These are phyloP conservation scores for Phymanthus crucifer DNA, from an alignment of 92 coral and sea anemone genomes.

Conservation along the genomic window DNA sequence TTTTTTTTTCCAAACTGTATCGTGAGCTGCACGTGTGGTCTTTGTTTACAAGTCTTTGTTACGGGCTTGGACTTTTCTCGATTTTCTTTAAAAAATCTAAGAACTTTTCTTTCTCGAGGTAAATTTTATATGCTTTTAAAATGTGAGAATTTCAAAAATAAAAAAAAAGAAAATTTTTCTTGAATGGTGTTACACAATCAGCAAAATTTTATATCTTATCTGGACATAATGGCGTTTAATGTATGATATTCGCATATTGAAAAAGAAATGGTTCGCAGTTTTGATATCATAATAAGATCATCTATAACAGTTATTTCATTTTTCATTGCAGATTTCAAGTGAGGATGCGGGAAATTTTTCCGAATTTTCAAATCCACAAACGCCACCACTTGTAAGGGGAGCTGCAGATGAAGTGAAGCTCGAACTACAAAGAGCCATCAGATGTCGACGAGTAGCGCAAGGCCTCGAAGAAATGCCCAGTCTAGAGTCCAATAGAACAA, in stretches of 20 bases:
- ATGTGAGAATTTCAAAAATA: background rate
- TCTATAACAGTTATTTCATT: too few species aligned
- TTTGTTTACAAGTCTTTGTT: background rate
- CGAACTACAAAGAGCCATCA: slow-evolving; percentile 85
- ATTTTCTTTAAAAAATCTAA: background rate
- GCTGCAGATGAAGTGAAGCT: slow-evolving; percentile 83
- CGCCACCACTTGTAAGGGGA: slow-evolving; percentile 50
- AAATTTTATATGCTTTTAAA: background rate
- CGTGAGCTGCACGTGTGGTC: slow-evolving; percentile 7
- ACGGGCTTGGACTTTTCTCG: background rate
- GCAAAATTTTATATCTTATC: background rate
- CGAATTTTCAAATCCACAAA: slow-evolving; percentile 57
- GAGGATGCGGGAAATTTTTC: slow-evolving; percentile 73
- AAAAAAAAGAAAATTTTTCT: background rate
- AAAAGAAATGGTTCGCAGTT: background rate
- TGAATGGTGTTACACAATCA: background rate
- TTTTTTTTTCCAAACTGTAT: too few species aligned
- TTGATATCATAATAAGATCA: background rate
- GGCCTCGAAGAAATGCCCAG: slow-evolving; percentile 93
- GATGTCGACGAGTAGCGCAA: slow-evolving; percentile 81
- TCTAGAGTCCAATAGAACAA: slow-evolving; percentile 74
- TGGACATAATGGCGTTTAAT: background rate
- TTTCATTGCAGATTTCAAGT: slow-evolving; percentile 74
- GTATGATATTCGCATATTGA: background rate
- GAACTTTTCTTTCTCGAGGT: background rate